Conservation (phyloP, 2,113 vertebrate genomes). For the Camelus bactrianus region DNA sequence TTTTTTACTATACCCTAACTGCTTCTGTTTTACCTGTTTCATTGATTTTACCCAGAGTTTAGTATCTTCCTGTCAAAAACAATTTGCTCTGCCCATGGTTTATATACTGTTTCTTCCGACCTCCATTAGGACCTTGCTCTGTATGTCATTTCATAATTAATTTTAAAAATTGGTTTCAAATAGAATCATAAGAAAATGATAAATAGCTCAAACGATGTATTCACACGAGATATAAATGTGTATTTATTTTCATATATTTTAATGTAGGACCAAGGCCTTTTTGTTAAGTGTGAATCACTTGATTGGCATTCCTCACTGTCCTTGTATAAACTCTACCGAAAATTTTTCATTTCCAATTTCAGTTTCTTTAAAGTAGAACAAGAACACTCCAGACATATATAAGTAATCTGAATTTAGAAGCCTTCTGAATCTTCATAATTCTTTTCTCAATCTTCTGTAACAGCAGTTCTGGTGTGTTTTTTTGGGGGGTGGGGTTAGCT, state of each 20-base stretch:
- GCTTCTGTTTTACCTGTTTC: background rate
- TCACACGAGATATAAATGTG: background rate
- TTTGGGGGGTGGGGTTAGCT: background rate
- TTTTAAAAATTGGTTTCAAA: background rate
- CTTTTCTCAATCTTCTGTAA: background rate
- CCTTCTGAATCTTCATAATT: background rate
- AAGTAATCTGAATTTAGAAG: conserved; percentile 26
- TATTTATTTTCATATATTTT: background rate
- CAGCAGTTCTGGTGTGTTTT: background rate
- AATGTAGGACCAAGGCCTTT: background rate
- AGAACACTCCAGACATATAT: background rate
- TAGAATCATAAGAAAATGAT: conserved; percentile 24
- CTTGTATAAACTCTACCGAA: background rate
- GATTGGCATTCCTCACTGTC: background rate
- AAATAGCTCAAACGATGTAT: background rate
- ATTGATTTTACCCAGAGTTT: background rate
- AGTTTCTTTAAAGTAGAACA: background rate
- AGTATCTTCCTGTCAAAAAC: background rate
- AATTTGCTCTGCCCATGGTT: background rate
- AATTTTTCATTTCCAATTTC: conserved; percentile 38
- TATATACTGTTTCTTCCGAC: background rate
- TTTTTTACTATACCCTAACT: background rate
- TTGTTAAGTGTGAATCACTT: background rate
- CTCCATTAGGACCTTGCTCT: background rate
- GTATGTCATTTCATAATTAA: background rate